phyloP scores from a whole-genome alignment of 2,797 vertebrate genomes.

The Sparidentex hasta region DNA sequence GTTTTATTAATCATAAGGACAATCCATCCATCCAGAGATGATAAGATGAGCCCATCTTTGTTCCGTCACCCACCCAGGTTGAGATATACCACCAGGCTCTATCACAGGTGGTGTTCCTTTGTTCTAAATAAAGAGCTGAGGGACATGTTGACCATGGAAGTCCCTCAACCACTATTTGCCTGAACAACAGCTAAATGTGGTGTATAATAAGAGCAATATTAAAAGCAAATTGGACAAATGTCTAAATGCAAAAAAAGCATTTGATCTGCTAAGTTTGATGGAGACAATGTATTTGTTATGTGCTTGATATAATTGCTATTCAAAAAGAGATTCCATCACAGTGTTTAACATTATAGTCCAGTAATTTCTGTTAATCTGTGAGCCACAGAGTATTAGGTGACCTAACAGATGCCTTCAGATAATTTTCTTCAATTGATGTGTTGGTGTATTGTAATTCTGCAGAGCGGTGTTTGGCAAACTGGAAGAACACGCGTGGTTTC shows the following conservation, averaged over 20 bases:
- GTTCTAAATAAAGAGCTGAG: conserved; percentile 39
- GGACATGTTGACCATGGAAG: conserved; percentile 46
- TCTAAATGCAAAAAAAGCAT: conserved; percentile 27
- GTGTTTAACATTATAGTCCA: conserved; percentile 7
- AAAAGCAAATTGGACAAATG: conserved; percentile 11
- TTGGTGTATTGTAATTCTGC: conserved; percentile 9
- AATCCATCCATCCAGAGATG: conserved; percentile 45
- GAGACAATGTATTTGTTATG: background rate
- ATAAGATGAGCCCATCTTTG: conserved; percentile 35
- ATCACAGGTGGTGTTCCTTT: conserved; percentile 20
- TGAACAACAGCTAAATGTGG: conserved; percentile 21
- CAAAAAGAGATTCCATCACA: background rate
- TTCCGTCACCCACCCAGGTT: conserved; percentile 14
- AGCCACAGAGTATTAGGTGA: background rate
- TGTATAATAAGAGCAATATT: conserved; percentile 6
- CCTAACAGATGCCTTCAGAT: background rate
- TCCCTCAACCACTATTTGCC: conserved; percentile 20
- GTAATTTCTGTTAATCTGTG: background rate
- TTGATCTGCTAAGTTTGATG: conserved; percentile 12
- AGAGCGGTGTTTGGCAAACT: conserved; percentile 17
- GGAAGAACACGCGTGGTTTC: background rate
- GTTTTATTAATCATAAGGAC: conserved; percentile 57
- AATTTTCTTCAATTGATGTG: conserved; percentile 5
- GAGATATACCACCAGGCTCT: conserved; percentile 13
- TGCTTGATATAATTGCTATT: conserved; percentile 9